Evolutionary conservation across 2,113 vertebrate species (phyloP).

Genomic region (Vimba vimba): DNA sequence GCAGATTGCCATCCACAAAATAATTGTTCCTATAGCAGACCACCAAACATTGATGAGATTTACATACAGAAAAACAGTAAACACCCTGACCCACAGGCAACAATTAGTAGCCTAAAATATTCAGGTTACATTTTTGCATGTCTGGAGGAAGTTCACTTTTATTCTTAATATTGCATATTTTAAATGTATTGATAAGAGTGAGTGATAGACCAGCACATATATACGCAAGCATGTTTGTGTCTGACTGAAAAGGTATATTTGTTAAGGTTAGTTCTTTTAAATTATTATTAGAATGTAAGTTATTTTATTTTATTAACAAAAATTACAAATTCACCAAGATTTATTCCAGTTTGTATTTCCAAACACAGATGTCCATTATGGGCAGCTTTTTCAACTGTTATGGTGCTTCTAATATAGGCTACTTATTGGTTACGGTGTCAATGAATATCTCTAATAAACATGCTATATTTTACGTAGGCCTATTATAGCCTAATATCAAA

Average conservation of each 20-base stretch:
- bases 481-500: background rate
- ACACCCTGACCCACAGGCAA: background rate
- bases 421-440: background rate
- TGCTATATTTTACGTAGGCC: background rate
- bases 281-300: background rate
- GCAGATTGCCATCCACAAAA: conserved; percentile 62
- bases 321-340: background rate
- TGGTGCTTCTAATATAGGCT: background rate
- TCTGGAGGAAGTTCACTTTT: background rate
- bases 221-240: no score
- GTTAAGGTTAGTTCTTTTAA: background rate
- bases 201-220: no score
- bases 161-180: background rate
- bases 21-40: conserved; percentile 63
- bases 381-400: background rate
- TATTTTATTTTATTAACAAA: background rate
- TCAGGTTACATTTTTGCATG: background rate
- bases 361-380: background rate
- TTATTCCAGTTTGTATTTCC: background rate
- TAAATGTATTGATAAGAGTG: background rate
- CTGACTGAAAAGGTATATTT: background rate
- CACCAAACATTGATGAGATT: conserved; percentile 57
- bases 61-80: background rate
- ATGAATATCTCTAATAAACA: background rate
- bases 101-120: background rate